phyloP scores from a whole-genome alignment of 2,888 invertebrate species.

The Drosophila demipolita region DNA sequence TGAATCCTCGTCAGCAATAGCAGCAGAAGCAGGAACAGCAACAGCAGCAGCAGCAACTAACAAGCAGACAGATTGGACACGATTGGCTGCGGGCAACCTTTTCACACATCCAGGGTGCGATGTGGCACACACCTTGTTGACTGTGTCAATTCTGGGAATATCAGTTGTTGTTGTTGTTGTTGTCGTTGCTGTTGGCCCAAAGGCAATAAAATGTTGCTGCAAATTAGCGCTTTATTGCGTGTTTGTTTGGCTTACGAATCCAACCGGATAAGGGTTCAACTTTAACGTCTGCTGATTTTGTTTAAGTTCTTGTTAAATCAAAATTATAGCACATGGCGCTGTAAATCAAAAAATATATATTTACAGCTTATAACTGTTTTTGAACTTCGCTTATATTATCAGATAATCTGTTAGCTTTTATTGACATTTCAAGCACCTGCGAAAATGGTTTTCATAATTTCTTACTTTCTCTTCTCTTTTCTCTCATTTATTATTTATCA shows the following conservation, averaged over 20 bases:
- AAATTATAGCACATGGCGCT: slow-evolving; percentile 53
- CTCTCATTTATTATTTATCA: slow-evolving; percentile 57
- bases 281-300: slow-evolving; percentile 35
- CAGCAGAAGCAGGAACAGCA: slow-evolving; percentile 16
- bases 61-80: slow-evolving; percentile 30
- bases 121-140: slow-evolving; percentile 63
- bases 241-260: slow-evolving; percentile 64
- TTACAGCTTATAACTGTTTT: slow-evolving; percentile 22
- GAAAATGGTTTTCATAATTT: slow-evolving; percentile 18
- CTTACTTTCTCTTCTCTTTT: slow-evolving; percentile 2
- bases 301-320: slow-evolving; percentile 68
- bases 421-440: slow-evolving; percentile 72
- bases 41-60: slow-evolving; percentile 37
- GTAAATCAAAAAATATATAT: slow-evolving; percentile 20
- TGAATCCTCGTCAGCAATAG: slow-evolving; percentile 46
- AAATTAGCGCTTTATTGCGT: slow-evolving; percentile 77
- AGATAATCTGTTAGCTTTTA: slow-evolving; percentile 66
- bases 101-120: slow-evolving; percentile 71
- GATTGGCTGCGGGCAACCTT: slow-evolving; percentile 44
- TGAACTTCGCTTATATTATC: slow-evolving; percentile 32
- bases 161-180: slow-evolving; percentile 14
- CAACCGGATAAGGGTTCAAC: slow-evolving; percentile 42
- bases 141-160: slow-evolving; percentile 78
- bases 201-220: slow-evolving; percentile 70
- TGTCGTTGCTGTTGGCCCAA: not conserved